Base-by-base conservation (phyloP, 23 tunicate genomes). In the Clavelina lepadiformis region DNA sequence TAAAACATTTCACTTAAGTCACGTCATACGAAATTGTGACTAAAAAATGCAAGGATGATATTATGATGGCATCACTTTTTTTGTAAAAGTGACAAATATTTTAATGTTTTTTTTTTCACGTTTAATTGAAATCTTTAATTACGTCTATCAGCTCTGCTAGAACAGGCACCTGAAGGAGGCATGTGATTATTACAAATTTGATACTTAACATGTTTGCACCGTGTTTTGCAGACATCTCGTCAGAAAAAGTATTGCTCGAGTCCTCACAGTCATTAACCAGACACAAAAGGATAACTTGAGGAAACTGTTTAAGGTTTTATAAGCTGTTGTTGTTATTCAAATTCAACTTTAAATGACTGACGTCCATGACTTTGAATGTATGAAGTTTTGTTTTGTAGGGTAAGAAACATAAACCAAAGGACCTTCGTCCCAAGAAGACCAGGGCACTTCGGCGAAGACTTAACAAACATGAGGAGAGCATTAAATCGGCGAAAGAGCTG, bases 361-460 rank as follows among this genome's bases (percentile, higher is more conserved):
- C n/a, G n/a, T n/a, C n/a, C n/a, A n/a, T n/a, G n/a, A n/a, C n/a
- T n/a, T n/a, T n/a, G n/a, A n/a, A n/a, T n/a, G n/a, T n/a, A n/a
- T n/a, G n/a, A n/a, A n/a, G n/a, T n/a, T n/a, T 19, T 31, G 56
- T 23, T 0, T 41, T 59, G 19, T 56, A 80, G 72, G 98, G 98
- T 21, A 93, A 93, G 78, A 93, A 93, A 62, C 74, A 73, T 65
- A 85, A 84, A 54, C 98, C 98, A 20, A 79, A 67, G 58, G 98
- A 93, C 53, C 71, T 93, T 26, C 68, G 98, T 7, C 98, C 98
- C 29, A 93, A 93, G 74, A 80, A 86, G 61, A 93, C 98, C 34
- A 74, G 98, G 22, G 93, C 94, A 2, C 69, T 93, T 21, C 74
- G 98, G 47, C 63, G 98, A 28, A 51, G 82, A 15, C 58, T 93